phyloP scores from a whole-genome alignment of 92 coral and sea anemone genomes.

The Pocillopora meandrina region DNA sequence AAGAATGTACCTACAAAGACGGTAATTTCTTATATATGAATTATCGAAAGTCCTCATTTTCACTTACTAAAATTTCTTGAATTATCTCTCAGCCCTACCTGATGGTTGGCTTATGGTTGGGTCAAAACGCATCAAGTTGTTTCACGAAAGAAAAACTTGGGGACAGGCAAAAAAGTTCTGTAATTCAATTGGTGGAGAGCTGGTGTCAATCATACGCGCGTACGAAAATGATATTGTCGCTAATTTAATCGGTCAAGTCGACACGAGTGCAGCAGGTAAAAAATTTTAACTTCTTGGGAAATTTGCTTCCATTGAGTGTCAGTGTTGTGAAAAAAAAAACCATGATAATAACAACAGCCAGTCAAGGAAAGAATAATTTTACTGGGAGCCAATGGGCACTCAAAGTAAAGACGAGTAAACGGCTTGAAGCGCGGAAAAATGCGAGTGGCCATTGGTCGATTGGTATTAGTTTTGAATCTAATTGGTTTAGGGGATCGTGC shows the following conservation, averaged over 20 bases:
- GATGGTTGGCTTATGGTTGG: constrained; percentile 39
- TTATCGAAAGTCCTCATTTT: not conserved
- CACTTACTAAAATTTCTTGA: not conserved
- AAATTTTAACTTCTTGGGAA: no score
- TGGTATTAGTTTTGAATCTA: no score
- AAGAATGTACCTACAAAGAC: constrained; percentile 9
- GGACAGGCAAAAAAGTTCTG: constrained; percentile 29
- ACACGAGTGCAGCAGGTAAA: not conserved
- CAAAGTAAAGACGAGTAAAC: no score
- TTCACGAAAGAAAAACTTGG: constrained; percentile 32
- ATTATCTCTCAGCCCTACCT: constrained; percentile 7
- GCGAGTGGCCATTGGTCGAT: no score
- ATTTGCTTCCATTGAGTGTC: no score
- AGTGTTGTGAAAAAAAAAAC: no score
- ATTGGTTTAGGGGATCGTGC: no score
- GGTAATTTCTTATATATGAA: not conserved
- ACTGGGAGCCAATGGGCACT: no score
- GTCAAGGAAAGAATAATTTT: no score
- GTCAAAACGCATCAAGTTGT: constrained; percentile 13
- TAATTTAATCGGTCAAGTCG: not conserved
- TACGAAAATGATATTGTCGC: constrained; percentile 15
- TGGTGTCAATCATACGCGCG: constrained; percentile 25
- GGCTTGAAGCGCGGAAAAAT: no score
- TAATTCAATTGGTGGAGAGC: constrained; percentile 41
- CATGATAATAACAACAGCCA: no score